Base-by-base conservation (phyloP, 2,797 vertebrate species). In the Sebastiscus albofasciatus region DNA sequence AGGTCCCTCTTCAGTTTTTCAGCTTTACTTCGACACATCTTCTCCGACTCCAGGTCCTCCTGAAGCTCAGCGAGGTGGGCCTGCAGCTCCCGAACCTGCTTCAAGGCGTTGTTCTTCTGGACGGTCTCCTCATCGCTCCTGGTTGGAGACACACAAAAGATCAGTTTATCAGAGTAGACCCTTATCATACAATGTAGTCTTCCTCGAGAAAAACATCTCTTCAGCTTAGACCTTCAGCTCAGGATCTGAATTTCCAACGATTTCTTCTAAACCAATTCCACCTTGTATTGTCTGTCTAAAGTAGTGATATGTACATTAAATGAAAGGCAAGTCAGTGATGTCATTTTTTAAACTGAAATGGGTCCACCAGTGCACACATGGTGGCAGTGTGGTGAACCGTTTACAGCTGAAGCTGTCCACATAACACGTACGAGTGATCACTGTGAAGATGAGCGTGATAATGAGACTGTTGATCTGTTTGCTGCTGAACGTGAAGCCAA, bases 1-100 rank as follows among this genome's bases (percentile, higher is more conserved):
- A 99, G 84, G 89, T 99, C 98, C 86, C 98, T 94, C 77, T 99
- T 99, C 16, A 99, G 97, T 86, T 99, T 99, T 39, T 99, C 98
- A 0, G 98, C 98, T 94, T 99, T 99, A 90, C 97, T 98, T 16
- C 98, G 94, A 1, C 97, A 97, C 0, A 95, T 94, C 90, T 97
- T 99, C 94, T 99, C 98, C 0, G 98, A 97, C 69, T 99, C 98
- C 71, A 99, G 96, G 75, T 99, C 98, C 89, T 99, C 98, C 81
- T 99, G 98, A 2, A 99, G 96, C 76, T 99, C 98, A 0, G 97
- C 94, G 3, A 99, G 97, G 77, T 99, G 98, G 8, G 98, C 98
- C 92, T 99, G 98, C 78, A 99, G 91, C 95, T 99, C 98, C 20
- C 98, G 95, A 26, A 99, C 96, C 77, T 97, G 95, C 70, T 99